phyloP scores from a whole-genome alignment of 2,797 vertebrate genomes.

The Pangasius krempfi region DNA sequence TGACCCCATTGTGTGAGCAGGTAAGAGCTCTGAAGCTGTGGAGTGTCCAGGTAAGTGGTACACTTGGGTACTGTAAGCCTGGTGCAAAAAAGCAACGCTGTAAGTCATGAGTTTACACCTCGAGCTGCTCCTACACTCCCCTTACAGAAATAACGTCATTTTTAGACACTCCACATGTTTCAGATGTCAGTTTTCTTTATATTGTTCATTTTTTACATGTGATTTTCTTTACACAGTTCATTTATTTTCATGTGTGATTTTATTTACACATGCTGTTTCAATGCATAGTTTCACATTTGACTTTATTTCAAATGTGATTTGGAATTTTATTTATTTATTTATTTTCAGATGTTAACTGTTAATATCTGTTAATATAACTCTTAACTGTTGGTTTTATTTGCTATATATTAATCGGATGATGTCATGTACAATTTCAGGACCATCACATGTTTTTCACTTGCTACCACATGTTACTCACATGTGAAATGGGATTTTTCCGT shows the following conservation, averaged over 20 bases:
- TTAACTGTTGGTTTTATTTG: neutral
- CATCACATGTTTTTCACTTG: neutral
- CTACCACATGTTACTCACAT: neutral
- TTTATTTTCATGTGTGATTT: neutral
- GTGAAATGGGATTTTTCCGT: neutral
- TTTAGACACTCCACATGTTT: neutral
- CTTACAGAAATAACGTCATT: neutral
- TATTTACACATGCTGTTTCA: neutral
- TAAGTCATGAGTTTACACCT: neutral
- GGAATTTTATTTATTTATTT: neutral
- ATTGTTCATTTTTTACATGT: neutral
- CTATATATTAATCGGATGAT: too few relatives aligned
- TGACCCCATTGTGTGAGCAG: slow-evolving; percentile 38
- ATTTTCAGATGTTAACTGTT: neutral
- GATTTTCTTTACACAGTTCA: neutral
- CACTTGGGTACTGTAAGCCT: slow-evolving; percentile 24
- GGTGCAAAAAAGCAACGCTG: neutral
- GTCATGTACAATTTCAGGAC: too few relatives aligned
- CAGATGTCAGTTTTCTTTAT: neutral
- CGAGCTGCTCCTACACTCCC: neutral
- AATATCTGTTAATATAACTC: too few relatives aligned
- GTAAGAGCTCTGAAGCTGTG: slow-evolving; percentile 44
- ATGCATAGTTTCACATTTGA: neutral
- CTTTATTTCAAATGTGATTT: neutral
- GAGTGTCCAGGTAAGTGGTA: slow-evolving; percentile 46